Evolutionary conservation across 1,140 invertebrate genomes (phyloP).

Genomic region (Pseudomyrmex sp.): DNA sequence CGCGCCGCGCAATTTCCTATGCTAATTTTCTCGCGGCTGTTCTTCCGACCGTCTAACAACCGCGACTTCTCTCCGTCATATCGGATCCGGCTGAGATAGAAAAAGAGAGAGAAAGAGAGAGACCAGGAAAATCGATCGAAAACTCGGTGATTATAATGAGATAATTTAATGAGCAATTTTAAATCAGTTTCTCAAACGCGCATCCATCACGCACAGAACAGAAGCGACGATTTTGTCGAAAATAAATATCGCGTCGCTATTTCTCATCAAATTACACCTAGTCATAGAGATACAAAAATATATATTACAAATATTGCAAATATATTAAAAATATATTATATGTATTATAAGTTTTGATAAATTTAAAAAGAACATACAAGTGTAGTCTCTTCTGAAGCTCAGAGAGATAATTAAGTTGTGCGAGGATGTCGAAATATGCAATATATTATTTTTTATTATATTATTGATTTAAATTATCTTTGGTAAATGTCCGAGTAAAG

Average conservation of each 20-base stretch:
- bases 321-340: no score
- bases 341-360: no score
- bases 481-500: no score
- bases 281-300: no score
- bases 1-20: conserved; percentile 59
- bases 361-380: no score
- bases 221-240: conserved; percentile 29
- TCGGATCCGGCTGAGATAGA: background rate
- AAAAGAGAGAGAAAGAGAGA: background rate
- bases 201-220: conserved; percentile 26
- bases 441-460: no score
- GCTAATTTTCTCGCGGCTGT: conserved; percentile 55
- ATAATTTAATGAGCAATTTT: conserved; percentile 51
- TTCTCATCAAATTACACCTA: background rate
- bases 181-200: conserved; percentile 26
- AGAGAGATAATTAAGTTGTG: no score
- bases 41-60: conserved; percentile 19
- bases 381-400: no score
- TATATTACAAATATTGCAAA: no score
- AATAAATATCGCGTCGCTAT: conserved; percentile 2
- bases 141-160: conserved; percentile 48
- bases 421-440: no score
- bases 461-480: no score
- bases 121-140: conserved; percentile 23
- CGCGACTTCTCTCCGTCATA: conserved; percentile 12